phyloP scores from a whole-genome alignment of 1,140 invertebrate genomes.

The Cydia splendana region DNA sequence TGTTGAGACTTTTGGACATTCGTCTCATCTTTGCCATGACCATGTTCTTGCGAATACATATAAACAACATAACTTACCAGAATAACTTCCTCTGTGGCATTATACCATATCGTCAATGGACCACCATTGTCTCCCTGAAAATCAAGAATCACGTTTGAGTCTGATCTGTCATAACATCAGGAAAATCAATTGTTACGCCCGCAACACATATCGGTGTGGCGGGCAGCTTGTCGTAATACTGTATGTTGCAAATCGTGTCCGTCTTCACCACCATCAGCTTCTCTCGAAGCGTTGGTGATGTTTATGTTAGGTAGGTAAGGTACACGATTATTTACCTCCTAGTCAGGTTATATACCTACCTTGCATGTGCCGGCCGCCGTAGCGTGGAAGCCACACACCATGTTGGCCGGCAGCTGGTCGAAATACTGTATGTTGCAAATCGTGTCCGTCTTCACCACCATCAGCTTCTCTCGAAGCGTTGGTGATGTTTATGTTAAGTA shows the following conservation, averaged over 20 bases:
- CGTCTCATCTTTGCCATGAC: no score
- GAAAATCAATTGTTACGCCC: no score
- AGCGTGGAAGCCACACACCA: no score
- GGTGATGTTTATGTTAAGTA: no score
- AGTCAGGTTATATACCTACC: no score
- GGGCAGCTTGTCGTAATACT: conserved; percentile 62
- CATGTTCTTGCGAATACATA: not conserved
- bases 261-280: conserved; percentile 64
- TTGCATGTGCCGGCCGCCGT: no score
- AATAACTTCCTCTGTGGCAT: conserved; percentile 60
- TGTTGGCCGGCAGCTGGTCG: conserved; percentile 61
- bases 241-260: conserved; percentile 55
- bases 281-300: conserved; percentile 66
- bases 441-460: conserved; percentile 63
- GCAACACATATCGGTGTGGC: no score
- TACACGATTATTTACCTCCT: no score
- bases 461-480: conserved; percentile 52
- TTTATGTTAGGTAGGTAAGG: no score
- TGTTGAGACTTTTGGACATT: no score
- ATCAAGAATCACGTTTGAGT: conserved; percentile 13
- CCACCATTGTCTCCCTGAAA: conserved; percentile 79
- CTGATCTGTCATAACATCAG: no score
- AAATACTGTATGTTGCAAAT: conserved; percentile 55
- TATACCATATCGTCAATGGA: conserved; percentile 66
- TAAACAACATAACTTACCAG: conserved; percentile 50